Conservation (phyloP, 2,888 invertebrate species). For the Stenichneumon culpator region DNA sequence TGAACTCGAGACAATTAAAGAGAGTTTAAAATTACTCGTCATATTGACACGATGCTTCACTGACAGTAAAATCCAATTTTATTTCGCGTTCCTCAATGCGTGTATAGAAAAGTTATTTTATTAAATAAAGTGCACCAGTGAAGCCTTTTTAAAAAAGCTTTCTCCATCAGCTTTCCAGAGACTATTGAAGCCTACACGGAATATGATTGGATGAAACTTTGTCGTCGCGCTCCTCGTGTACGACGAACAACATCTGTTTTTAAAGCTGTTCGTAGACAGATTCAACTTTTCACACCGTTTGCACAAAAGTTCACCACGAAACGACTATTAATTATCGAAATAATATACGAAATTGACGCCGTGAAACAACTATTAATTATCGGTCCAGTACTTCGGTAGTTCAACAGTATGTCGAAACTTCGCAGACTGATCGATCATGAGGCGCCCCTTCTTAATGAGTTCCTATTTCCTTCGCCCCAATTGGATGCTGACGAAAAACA, state of each 20-base stretch:
- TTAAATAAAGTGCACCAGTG: conserved; percentile 32
- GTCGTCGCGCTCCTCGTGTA: neutral
- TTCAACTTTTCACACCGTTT: neutral
- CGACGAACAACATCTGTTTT: neutral
- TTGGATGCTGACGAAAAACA: neutral
- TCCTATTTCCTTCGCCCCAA: neutral
- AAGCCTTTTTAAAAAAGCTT: conserved; percentile 48
- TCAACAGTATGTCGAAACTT: neutral
- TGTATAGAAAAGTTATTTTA: conserved; percentile 28
- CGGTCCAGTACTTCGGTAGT: neutral
- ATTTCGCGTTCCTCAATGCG: neutral
- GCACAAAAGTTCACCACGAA: neutral
- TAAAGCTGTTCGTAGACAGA: neutral
- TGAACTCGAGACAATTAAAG: neutral
- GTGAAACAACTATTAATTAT: neutral
- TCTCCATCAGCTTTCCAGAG: neutral
- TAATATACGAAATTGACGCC: too few species aligned
- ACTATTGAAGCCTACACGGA: neutral
- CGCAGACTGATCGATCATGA: neutral
- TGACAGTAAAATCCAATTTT: neutral
- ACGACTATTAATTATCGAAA: neutral
- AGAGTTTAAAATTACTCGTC: neutral
- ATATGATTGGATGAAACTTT: conserved; percentile 3
- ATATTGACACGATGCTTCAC: neutral
- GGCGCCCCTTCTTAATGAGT: neutral